phyloP scores from a whole-genome alignment of 2,113 vertebrate genomes.

The Chunga burmeisteri region DNA sequence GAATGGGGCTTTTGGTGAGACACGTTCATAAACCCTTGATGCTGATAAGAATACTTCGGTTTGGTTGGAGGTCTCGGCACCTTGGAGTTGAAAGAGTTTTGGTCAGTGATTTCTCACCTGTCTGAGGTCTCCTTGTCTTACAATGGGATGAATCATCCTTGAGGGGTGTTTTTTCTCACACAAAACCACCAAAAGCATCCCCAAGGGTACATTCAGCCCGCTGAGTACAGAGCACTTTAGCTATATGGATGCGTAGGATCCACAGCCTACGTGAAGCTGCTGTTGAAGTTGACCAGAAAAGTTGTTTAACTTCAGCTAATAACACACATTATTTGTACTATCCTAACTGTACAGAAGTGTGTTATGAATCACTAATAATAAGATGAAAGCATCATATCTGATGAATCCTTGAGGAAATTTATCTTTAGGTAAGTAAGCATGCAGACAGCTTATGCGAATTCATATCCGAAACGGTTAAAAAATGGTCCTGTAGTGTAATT shows the following conservation, averaged over 20 bases:
- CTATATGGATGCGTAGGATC: neutral
- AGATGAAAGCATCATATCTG: neutral
- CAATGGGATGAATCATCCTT: neutral
- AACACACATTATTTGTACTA: neutral
- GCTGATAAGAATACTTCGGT: neutral
- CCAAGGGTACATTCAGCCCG: neutral
- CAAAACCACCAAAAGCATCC: neutral
- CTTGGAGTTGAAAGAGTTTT: neutral
- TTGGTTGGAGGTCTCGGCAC: neutral
- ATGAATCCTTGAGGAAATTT: neutral
- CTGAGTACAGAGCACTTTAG: neutral
- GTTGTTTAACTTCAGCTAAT: neutral
- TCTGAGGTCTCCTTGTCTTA: neutral
- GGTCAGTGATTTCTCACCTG: neutral
- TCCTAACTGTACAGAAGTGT: neutral
- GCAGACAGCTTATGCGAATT: neutral
- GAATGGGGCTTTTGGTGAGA: neutral
- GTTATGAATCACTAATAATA: neutral
- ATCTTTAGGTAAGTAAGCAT: neutral
- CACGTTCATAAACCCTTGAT: neutral
- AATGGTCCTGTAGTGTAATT: neutral
- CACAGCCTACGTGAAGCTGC: neutral
- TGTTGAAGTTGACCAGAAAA: neutral
- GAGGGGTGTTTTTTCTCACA: neutral
- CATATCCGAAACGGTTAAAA: neutral